Evolutionary conservation across 53 echinoderm and acorn worm genomes (phyloP).

Genomic region (Mesocentrotus franciscanus): DNA sequence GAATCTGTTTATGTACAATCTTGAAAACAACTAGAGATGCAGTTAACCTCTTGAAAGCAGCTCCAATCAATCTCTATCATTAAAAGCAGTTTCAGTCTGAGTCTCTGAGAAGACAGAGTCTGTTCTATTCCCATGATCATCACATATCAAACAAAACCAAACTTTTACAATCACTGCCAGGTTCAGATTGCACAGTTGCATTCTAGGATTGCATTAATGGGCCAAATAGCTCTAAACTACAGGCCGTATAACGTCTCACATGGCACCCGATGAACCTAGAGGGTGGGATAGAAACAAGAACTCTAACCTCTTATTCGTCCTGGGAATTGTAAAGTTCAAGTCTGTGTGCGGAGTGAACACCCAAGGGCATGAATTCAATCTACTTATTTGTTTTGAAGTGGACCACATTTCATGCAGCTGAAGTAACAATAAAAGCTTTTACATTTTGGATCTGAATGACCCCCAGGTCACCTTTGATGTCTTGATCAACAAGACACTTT

Average conservation of each 20-base stretch:
- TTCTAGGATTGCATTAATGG: slow-evolving; percentile 17
- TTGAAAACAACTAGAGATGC: not conserved
- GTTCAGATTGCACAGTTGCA: not conserved
- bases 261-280: not conserved
- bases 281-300: not conserved
- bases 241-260: not conserved
- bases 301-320: not conserved
- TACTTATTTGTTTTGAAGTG: slow-evolving; percentile 61
- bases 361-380: slow-evolving; percentile 54
- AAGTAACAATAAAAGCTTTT: slow-evolving; percentile 20
- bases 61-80: not conserved
- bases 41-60: not conserved
- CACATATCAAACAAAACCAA: slow-evolving; percentile 2
- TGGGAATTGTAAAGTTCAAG: slow-evolving; percentile 59
- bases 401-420: slow-evolving; percentile 42
- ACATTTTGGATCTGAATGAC: not conserved
- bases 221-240: not conserved
- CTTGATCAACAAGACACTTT: slow-evolving; percentile 4
- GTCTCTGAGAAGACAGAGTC: not conserved
- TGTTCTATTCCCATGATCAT: slow-evolving; percentile 17
- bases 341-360: slow-evolving; percentile 40
- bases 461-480: not conserved
- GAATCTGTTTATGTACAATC: not conserved
- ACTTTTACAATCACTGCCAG: slow-evolving; percentile 7
- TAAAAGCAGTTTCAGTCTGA: slow-evolving; percentile 33